These are phyloP conservation scores for Epinephelus malabaricus DNA, from an alignment of 2,797 vertebrate genomes.

Conservation along the genomic window DNA sequence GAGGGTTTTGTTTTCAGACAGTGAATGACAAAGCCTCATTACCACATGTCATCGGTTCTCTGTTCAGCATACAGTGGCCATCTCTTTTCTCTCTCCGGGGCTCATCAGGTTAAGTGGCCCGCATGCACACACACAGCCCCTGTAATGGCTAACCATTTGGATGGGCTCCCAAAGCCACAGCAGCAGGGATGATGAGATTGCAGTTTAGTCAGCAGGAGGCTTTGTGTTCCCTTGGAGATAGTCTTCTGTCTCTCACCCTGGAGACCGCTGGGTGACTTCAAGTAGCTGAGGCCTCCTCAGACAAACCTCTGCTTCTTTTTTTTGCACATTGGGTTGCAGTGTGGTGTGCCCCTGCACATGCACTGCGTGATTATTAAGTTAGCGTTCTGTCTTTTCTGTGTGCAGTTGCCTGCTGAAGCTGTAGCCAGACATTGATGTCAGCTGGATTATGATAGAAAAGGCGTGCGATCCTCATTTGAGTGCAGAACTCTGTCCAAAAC, in stretches of 20 bases:
- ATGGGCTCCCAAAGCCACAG: conserved; percentile 51
- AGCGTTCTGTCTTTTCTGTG: conserved; percentile 3
- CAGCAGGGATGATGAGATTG: conserved; percentile 51
- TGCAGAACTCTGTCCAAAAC: conserved; percentile 51
- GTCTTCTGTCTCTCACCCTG: conserved; percentile 34
- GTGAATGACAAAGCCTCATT: conserved; percentile 56
- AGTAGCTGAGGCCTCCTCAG: conserved; percentile 12
- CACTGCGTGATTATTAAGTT: conserved; percentile 29
- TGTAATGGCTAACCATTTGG: conserved; percentile 55
- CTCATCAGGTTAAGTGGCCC: conserved; percentile 66
- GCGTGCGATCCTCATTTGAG: conserved; percentile 47
- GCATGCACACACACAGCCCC: conserved; percentile 30
- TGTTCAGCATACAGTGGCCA: conserved; percentile 29
- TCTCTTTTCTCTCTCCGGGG: conserved; percentile 36
- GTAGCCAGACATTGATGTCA: conserved; percentile 44
- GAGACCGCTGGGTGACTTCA: conserved; percentile 45
- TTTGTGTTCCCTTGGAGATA: conserved; percentile 41
- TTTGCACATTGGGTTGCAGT: neutral
- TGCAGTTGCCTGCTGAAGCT: conserved; percentile 30
- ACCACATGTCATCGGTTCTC: conserved; percentile 43
- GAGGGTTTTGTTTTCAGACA: conserved; percentile 59
- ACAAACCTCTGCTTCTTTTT: conserved; percentile 10
- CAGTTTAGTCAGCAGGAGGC: conserved; percentile 49
- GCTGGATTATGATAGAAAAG: conserved; percentile 52
- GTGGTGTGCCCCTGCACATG: neutral